Base-by-base conservation (phyloP, 2,888 invertebrate genomes). In the Ischnus inquisitorius region DNA sequence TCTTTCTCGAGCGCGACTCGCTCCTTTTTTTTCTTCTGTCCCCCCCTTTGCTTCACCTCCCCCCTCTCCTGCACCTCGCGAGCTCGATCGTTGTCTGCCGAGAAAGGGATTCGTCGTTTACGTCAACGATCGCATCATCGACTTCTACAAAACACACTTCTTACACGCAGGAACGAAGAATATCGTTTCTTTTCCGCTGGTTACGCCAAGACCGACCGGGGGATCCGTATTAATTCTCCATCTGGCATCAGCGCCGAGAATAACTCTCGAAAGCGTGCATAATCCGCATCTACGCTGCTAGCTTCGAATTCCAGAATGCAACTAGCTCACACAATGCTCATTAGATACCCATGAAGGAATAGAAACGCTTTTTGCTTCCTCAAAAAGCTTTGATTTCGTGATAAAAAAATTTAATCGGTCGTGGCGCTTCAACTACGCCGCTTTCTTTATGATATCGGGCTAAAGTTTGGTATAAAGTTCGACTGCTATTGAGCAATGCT, bases 191-290 rank as follows among this genome's bases (percentile, higher is more conserved):
- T 71, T 39, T 68, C 54, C 39, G n/a, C 22, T 12, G 54, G 10
- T 54, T 12, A 19, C 22, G 34, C 34, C 5, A 34, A 34, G 34
- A 34, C 34, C 14, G 8, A 6, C n/a, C n/a, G n/a, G 19, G 39
- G 6, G 8, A 39, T 71, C 22, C 22, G 54, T 6, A 41, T 39
- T 5, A 22, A 41, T 12, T 39, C 6, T 19, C 4, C 14, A 19
- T 69, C 25, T 12, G 22, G 34, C 28, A 68, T 28, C 46, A 46
- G 46, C 43, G 41, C 46, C 67, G n/a, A 68, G 48, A 68, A 68
- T 68, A 68, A 48, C n/a, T 68, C 46, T 25, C n/a, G 48, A 67
- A 16, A 14, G 34, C 48, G 14, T 14, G 16, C 48, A 25, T n/a
- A n/a, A 67, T 46, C 22, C 46, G 5, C 14, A 22, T 3, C 54